Percentiles rank a stretch among this genome's conserved stretches.
phyloP scores from a whole-genome alignment of 2,113 vertebrate species.

The Actenoides hombroni region DNA sequence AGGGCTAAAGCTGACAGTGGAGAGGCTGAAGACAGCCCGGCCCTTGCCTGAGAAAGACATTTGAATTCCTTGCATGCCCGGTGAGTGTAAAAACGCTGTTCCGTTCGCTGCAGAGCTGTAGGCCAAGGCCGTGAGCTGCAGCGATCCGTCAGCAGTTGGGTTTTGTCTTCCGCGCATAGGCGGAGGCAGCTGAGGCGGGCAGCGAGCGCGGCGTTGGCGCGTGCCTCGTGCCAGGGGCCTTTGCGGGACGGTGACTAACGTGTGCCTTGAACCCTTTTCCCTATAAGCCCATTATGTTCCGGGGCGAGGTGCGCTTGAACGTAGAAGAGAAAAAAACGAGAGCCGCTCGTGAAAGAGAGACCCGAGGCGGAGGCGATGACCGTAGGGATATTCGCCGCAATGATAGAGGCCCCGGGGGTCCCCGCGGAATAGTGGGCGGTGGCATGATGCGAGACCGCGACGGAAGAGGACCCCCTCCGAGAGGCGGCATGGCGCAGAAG shows the following conservation, averaged over 20 bases:
- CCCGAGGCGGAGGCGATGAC: slow-evolving; percentile 83
- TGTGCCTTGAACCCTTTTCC: slow-evolving; percentile 21
- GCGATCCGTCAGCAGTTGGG: fast-evolving
- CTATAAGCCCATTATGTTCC: slow-evolving; percentile 94
- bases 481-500: slow-evolving; percentile 90
- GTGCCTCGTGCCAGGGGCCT: fast-evolving
- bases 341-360: slow-evolving; percentile 91
- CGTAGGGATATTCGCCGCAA: slow-evolving; percentile 90
- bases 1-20: neutral
- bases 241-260: neutral
- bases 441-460: slow-evolving; percentile 95
- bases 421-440: slow-evolving; percentile 86
- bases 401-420: slow-evolving; percentile 88
- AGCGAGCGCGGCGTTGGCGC: fast-evolving
- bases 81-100: fast-evolving
- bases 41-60: neutral
- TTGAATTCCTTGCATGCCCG: neutral
- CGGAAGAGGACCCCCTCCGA: slow-evolving; percentile 86
- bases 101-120: fast-evolving
- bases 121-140: neutral
- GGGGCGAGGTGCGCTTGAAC: slow-evolving; percentile 94
- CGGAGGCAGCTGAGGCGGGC: neutral
- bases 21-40: neutral
- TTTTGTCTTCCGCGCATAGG: fast-evolving
- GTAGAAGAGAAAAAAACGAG: slow-evolving; percentile 98